Conservation (phyloP, 2,888 invertebrate species). For the Toxonevra muliebris region DNA sequence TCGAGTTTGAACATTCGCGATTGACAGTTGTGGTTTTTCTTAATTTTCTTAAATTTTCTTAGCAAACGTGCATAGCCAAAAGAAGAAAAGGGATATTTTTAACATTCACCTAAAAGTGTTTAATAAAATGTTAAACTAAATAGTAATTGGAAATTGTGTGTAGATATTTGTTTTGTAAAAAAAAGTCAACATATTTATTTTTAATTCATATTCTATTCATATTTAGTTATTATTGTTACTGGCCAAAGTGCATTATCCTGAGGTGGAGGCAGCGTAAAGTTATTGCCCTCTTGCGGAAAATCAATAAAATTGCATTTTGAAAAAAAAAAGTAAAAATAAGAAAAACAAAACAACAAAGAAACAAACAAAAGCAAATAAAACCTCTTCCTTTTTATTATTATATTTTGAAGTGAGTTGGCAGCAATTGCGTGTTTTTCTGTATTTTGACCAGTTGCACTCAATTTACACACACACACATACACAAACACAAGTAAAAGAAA, state of each 20-base stretch:
- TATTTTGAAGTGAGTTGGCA: slow-evolving; percentile 22
- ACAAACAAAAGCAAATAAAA: background rate
- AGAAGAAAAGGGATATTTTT: slow-evolving; percentile 16
- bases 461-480: no score
- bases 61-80: slow-evolving; percentile 2
- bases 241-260: slow-evolving; percentile 59
- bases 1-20: slow-evolving; percentile 58
- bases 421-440: slow-evolving; percentile 15
- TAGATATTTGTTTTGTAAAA: no score
- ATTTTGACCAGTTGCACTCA: slow-evolving; percentile 40
- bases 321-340: no score
- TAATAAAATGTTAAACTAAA: background rate
- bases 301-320: slow-evolving; percentile 54
- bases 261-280: slow-evolving; percentile 42
- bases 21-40: slow-evolving; percentile 36
- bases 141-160: no score
- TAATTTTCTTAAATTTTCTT: background rate
- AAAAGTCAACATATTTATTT: no score
- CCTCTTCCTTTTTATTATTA: slow-evolving; percentile 7
- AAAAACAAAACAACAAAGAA: slow-evolving; percentile 23
- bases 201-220: background rate
- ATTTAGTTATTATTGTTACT: slow-evolving; percentile 6
- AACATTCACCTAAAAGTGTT: background rate
- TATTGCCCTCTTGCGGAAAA: slow-evolving; percentile 58
- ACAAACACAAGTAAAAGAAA: no score